phyloP scores from a whole-genome alignment of 2,888 invertebrate genomes.

The Romanomermis culicivorax region DNA sequence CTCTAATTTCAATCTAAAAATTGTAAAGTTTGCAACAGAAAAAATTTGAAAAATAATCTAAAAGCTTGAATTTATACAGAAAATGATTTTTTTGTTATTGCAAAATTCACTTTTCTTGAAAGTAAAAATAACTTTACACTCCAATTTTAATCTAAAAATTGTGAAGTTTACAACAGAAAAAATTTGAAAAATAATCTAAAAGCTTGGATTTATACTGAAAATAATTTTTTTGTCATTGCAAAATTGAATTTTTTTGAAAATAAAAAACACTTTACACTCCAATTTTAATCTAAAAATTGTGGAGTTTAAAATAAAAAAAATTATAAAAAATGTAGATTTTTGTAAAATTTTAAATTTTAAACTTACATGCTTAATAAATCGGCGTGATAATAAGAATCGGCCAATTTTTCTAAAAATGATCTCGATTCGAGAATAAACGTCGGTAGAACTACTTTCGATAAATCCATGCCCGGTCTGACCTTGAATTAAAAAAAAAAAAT shows the following conservation, averaged over 20 bases:
- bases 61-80: too few relatives aligned
- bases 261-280: not conserved
- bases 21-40: too few relatives aligned
- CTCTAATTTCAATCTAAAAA: too few relatives aligned
- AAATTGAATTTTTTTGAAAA: not conserved
- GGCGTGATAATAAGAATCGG: constrained; percentile 80
- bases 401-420: constrained; percentile 73
- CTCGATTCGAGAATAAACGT: constrained; percentile 81
- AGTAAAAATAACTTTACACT: too few relatives aligned
- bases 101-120: too few relatives aligned
- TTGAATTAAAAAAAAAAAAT: constrained; percentile 14
- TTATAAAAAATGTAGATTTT: not conserved
- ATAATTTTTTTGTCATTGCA: too few relatives aligned
- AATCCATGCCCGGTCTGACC: constrained; percentile 82
- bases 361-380: constrained; percentile 59
- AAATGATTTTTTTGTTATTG: too few relatives aligned
- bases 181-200: too few relatives aligned
- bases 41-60: too few relatives aligned
- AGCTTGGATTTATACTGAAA: too few relatives aligned
- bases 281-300: not conserved
- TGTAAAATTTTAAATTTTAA: constrained; percentile 6
- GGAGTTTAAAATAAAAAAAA: not conserved
- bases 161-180: too few relatives aligned
- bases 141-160: too few relatives aligned
- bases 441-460: constrained; percentile 72